These are phyloP conservation scores for Thunnus albacares DNA, from an alignment of 2,797 vertebrate species.

Conservation along the genomic window DNA sequence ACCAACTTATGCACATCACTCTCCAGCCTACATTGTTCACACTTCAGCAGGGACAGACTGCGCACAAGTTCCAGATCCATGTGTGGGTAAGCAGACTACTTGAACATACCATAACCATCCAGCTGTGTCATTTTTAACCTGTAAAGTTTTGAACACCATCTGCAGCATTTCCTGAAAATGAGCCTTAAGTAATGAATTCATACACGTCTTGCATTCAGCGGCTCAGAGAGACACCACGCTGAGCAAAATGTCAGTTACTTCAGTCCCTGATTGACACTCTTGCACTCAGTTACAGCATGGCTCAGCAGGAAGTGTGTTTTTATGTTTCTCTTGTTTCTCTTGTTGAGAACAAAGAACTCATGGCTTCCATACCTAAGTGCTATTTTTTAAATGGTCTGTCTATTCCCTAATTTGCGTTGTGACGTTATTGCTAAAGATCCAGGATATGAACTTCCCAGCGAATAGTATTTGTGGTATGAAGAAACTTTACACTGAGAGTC, in stretches of 20 bases:
- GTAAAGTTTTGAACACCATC: slow-evolving; percentile 63
- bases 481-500: background rate
- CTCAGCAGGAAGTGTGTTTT: slow-evolving; percentile 43
- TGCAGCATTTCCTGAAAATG: slow-evolving; percentile 54
- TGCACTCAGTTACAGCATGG: slow-evolving; percentile 20
- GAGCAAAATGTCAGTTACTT: slow-evolving; percentile 55
- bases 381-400: background rate
- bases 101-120: slow-evolving; percentile 6
- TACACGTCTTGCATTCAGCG: background rate
- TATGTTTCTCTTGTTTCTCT: slow-evolving; percentile 10
- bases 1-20: background rate
- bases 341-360: slow-evolving; percentile 15
- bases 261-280: slow-evolving; percentile 50
- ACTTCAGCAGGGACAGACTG: slow-evolving; percentile 49
- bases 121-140: slow-evolving; percentile 49
- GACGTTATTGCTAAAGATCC: background rate
- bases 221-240: slow-evolving; percentile 30
- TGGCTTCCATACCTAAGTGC: background rate
- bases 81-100: slow-evolving; percentile 34
- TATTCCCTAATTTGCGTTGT: no score
- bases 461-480: background rate
- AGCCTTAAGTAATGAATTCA: slow-evolving; percentile 35
- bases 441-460: background rate
- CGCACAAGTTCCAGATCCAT: slow-evolving; percentile 10
- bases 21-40: slow-evolving; percentile 39